Base-by-base conservation (phyloP, 1,140 invertebrate species). In the Oreohelix idahoensis region DNA sequence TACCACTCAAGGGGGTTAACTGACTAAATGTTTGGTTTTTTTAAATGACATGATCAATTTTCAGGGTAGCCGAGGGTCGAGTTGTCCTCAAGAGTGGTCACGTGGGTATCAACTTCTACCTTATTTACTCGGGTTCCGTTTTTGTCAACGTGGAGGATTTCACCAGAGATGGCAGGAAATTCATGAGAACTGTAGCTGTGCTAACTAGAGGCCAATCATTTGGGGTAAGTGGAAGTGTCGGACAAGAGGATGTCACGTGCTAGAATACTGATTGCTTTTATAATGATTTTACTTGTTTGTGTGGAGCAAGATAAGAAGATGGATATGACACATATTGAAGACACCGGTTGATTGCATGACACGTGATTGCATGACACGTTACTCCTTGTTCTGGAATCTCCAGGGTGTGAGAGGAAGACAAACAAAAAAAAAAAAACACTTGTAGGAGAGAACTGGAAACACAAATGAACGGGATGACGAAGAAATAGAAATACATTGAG, bases 31-130 rank as follows among this genome's bases (percentile, higher is more conserved):
- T n/a, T n/a, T n/a, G n/a, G n/a, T n/a, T n/a, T n/a, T n/a, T n/a
- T n/a, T n/a, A n/a, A n/a, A n/a, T n/a, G n/a, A n/a, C n/a, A n/a
- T 45, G 42, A 45, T 45, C 20, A 58, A 58, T 73, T 26, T 73
- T 0, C 74, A 91, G 90, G 51, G 86, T 91, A 13, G 79, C 87
- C 5, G 84, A 89, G 1, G 86, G 87, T 23, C 75, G 90, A 74
- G 85, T 92, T 2, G 88, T 92, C 17, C 84, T 92, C 1, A 83
- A 90, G 29, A 85, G 89, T 63, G 90, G 90, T 29, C 91, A 92
- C 84, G 84, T 89, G 0, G 91, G 90, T 23, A 71, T 87, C 69
- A 89, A 91, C 79, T 92, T 91, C 69, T 92, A 92, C 83, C 89
- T 92, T 75, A 88, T 92, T 38, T 89, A 89, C 79, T 90, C 89